Conservation (phyloP, 37 sponge, comb jelly and placozoan genomes). For the Chondrosia reniformis region DNA sequence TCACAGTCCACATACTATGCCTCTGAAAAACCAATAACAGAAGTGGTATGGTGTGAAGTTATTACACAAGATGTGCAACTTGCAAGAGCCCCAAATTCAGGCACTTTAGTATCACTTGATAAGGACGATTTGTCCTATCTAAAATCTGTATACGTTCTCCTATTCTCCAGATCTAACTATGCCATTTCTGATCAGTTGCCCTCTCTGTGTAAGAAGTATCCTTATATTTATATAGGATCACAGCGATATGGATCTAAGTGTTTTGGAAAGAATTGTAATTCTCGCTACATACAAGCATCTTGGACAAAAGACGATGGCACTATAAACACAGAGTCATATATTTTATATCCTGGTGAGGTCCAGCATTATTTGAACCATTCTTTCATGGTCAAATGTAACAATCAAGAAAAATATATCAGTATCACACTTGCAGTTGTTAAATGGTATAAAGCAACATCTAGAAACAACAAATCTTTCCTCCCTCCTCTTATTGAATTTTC, state of each 20-base stretch:
- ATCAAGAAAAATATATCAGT: not conserved
- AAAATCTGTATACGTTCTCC: not conserved
- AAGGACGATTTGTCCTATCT: not conserved
- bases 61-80: too few relatives aligned
- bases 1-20: too few relatives aligned
- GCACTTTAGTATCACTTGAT: slow-evolving; percentile 15
- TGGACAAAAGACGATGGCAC: not conserved
- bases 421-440: too few relatives aligned
- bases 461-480: too few relatives aligned
- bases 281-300: slow-evolving; percentile 1
- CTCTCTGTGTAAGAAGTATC: not conserved
- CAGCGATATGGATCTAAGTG: not conserved
- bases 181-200: not conserved
- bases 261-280: not conserved
- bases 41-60: too few relatives aligned
- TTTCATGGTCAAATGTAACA: too few relatives aligned
- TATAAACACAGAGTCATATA: slow-evolving; percentile 7
- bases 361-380: not conserved
- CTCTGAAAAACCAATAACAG: too few relatives aligned
- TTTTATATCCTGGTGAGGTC: not conserved
- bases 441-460: too few relatives aligned
- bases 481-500: too few relatives aligned
- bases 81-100: too few relatives aligned
- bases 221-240: slow-evolving; percentile 4
- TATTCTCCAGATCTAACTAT: not conserved